A percentile compares a stretch with the other conserved stretches of the same genome.
phyloP scores from a whole-genome alignment of 2,888 invertebrate genomes.

The Philereme transversata region DNA sequence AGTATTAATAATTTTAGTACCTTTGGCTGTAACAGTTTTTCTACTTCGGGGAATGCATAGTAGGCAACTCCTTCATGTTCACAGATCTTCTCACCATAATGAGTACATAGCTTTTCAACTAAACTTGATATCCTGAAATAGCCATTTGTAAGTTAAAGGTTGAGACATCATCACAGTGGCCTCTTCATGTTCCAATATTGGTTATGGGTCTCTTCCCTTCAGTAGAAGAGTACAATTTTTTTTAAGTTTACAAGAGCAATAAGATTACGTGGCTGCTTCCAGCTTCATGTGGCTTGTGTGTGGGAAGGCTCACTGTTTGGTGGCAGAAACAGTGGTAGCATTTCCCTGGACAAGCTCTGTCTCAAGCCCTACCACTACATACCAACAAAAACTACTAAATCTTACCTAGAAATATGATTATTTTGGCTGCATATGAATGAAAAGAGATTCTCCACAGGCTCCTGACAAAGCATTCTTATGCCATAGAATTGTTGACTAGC shows the following conservation, averaged over 20 bases:
- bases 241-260: too few species aligned
- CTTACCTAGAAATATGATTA: slow-evolving; percentile 94
- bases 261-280: too few species aligned
- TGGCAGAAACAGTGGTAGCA: too few species aligned
- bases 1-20: slow-evolving; percentile 44
- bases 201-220: too few species aligned
- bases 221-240: too few species aligned
- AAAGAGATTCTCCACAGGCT: slow-evolving; percentile 96
- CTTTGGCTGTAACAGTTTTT: slow-evolving; percentile 79
- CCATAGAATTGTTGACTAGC: slow-evolving; percentile 89
- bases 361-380: too few species aligned
- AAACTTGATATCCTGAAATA: slow-evolving; percentile 91
- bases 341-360: too few species aligned
- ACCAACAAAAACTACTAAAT: neutral
- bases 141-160: neutral
- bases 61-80: slow-evolving; percentile 85
- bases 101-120: slow-evolving; percentile 93
- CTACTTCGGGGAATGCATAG: slow-evolving; percentile 92
- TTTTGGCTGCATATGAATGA: slow-evolving; percentile 99
- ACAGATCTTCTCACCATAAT: slow-evolving; percentile 92
- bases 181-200: too few species aligned
- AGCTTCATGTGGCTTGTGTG: too few species aligned
- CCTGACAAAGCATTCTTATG: slow-evolving; percentile 95
- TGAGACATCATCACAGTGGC: too few species aligned
- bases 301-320: too few species aligned